phyloP scores from a whole-genome alignment of 2,888 invertebrate species.

The Schrankia costaestrigalis region DNA sequence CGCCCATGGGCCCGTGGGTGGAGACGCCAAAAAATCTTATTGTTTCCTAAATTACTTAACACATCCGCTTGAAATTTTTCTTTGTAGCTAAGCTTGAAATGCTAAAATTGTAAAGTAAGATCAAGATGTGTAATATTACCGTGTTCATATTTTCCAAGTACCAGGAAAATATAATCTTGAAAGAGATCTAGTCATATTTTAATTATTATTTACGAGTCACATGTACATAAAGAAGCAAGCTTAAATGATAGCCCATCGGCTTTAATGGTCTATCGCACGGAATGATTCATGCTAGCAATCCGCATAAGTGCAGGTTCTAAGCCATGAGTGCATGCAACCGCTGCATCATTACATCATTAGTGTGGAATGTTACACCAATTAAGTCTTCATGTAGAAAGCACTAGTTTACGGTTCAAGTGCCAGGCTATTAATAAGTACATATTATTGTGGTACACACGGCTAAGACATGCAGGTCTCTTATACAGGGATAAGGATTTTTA shows the following conservation, averaged over 20 bases:
- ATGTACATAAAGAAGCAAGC: conserved; percentile 3
- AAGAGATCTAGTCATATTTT: background rate
- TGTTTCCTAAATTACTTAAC: too few species aligned
- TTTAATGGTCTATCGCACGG: conserved; percentile 20
- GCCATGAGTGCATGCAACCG: conserved; percentile 32
- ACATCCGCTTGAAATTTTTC: too few species aligned
- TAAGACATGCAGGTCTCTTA: too few species aligned
- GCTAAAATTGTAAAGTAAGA: too few species aligned
- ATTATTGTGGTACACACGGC: too few species aligned
- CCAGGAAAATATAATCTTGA: background rate
- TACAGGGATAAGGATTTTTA: too few species aligned
- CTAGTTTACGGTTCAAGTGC: conserved; percentile 33
- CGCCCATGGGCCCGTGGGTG: conserved; percentile 44
- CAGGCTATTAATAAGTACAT: too few species aligned
- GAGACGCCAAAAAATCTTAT: conserved; percentile 42
- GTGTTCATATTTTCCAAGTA: too few species aligned
- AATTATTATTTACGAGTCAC: conserved; percentile 1
- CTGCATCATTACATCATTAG: conserved; percentile 46
- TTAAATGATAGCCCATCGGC: conserved; percentile 7
- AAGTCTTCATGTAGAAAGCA: conserved; percentile 28
- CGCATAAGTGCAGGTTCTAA: conserved; percentile 30
- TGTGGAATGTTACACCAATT: conserved; percentile 58
- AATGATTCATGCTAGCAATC: conserved; percentile 30
- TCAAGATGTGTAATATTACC: too few species aligned
- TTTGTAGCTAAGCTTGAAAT: too few species aligned